These are phyloP conservation scores for Isoperla grammatica DNA, from an alignment of 2,888 invertebrate species.

Conservation along the genomic window DNA sequence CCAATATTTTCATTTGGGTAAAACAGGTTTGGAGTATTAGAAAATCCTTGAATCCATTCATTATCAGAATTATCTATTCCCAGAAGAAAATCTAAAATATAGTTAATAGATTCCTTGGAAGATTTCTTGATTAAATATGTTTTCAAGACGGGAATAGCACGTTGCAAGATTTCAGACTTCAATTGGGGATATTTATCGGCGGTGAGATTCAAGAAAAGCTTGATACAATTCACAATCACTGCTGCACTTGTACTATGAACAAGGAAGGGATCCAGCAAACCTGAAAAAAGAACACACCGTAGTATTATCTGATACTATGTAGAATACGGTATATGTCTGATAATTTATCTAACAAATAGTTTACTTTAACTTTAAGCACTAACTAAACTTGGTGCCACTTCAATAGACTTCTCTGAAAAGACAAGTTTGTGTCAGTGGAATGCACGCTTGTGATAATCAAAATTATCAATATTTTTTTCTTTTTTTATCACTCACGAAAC, in stretches of 20 bases:
- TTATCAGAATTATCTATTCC: neutral
- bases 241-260: constrained; percentile 26
- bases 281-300: constrained; percentile 17
- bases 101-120: constrained; percentile 42
- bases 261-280: constrained; percentile 29
- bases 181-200: constrained; percentile 24
- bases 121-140: constrained; percentile 26
- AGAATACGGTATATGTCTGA: neutral
- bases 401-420: too few relatives aligned
- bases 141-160: constrained; percentile 22
- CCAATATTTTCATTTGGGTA: constrained; percentile 17
- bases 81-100: constrained; percentile 23
- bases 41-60: constrained; percentile 20
- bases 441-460: too few relatives aligned
- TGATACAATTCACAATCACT: constrained; percentile 29
- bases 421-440: too few relatives aligned
- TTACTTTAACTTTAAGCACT: too few relatives aligned
- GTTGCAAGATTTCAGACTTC: constrained; percentile 25
- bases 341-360: too few relatives aligned
- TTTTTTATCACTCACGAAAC: too few relatives aligned
- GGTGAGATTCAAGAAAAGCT: constrained; percentile 27
- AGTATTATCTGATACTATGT: neutral
- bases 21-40: constrained; percentile 15
- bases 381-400: too few relatives aligned
- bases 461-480: too few relatives aligned